Evolutionary conservation across 1,140 invertebrate genomes (phyloP), one percentile per base, ranked within the genome.

Genomic region (Neotoxoptera formosana): DNA sequence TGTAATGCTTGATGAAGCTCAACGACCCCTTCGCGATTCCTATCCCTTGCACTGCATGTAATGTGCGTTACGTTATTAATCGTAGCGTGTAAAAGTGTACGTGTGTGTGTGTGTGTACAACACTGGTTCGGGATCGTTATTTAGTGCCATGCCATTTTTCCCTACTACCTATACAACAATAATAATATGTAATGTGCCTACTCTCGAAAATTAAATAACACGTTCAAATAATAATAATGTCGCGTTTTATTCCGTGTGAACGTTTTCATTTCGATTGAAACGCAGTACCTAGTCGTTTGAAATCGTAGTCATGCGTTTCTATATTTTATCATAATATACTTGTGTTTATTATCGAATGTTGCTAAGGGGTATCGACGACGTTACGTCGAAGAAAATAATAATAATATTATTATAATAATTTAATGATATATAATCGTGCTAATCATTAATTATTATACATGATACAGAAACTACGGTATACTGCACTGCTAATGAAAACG

Each of bases 81-180:
- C 88, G 36, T n/a, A n/a, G 60, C n/a, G n/a, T 67, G 30, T 90
- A 36, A 90, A 90, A 90, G 88, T 67, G 30, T 67, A 20, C n/a
- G 30, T 30, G 60, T 67, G 60, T 17, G 60, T 17, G 14, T 9
- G 30, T 41, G 11, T 67, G 60, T 67, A 60, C 53, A 41, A 41
- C 41, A 41, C 2, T 41, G 41, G 41, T 41, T 60, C 53, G 53
- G 36, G 51, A 41, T 60, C 51, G 53, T 90, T 90, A 90, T 89
- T 53, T 89, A 89, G 90, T 67, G 53, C 41, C 90, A 92, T 92
- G 91, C 91, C 91, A 92, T 92, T 92, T 92, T 92, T 83, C 81
- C 91, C 91, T 84, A 81, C 17, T 67, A 17, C 17, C 41, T 41
- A 41, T 41, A 41, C 41, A 41, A 41, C 41, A 41, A 41, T 41